Percentiles rank a stretch among this genome's conserved stretches.
phyloP scores from a whole-genome alignment of 2,888 invertebrate species.

The Sylvicola cinctus region DNA sequence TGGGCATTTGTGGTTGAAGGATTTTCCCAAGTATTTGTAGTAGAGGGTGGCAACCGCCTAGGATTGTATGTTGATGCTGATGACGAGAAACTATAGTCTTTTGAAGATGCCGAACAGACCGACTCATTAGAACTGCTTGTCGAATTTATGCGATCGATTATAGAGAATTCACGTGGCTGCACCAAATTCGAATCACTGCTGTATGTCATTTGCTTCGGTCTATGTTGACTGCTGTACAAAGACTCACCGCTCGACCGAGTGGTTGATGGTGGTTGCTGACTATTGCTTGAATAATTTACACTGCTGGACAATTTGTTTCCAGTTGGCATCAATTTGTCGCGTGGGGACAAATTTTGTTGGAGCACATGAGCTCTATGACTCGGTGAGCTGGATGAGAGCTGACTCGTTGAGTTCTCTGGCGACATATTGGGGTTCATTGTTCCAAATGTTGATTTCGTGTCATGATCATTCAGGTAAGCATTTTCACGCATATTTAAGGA shows the following conservation, averaged over 20 bases:
- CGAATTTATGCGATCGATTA: conserved; percentile 20
- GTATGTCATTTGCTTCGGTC: conserved; percentile 5
- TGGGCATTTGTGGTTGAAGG: background rate
- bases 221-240: conserved; percentile 7
- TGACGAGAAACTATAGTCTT: conserved; percentile 28
- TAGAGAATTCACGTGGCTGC: conserved; percentile 2
- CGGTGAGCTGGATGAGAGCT: background rate
- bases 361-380: background rate
- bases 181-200: conserved; percentile 5
- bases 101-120: conserved; percentile 45
- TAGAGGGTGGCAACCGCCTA: conserved; percentile 1
- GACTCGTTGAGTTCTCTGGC: background rate
- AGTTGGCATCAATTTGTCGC: background rate
- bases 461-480: background rate
- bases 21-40: background rate
- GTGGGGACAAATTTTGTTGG: background rate
- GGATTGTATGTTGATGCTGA: conserved; percentile 11
- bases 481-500: conserved; percentile 7
- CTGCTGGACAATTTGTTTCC: background rate
- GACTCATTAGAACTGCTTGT: conserved; percentile 77
- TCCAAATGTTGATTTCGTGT: background rate
- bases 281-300: conserved; percentile 19
- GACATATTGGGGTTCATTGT: background rate
- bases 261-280: conserved; percentile 17
- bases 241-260: conserved; percentile 17